These are phyloP conservation scores for Agriopis aurantiaria DNA, from an alignment of 2,888 invertebrate species.

Conservation along the genomic window DNA sequence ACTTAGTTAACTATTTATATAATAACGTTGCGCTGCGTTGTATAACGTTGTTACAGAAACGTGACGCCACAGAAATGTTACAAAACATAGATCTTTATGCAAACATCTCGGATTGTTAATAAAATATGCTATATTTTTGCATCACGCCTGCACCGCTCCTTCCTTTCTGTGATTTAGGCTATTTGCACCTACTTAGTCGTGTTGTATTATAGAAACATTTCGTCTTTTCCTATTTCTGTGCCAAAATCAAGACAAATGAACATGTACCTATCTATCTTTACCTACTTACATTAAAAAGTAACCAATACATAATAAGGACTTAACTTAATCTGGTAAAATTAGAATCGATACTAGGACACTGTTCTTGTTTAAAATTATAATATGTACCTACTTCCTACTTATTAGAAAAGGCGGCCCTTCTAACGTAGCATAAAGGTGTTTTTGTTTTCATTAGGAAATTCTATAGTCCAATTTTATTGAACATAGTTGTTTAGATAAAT, in stretches of 20 bases:
- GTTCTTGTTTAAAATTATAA: conserved; percentile 2
- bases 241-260: conserved; percentile 69
- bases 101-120: conserved; percentile 50
- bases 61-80: conserved; percentile 39
- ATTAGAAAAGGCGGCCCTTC: conserved; percentile 34
- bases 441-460: conserved; percentile 66
- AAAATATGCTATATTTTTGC: conserved; percentile 75
- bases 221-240: conserved; percentile 76
- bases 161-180: conserved; percentile 84
- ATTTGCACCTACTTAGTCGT: conserved; percentile 65
- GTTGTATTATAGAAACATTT: conserved; percentile 54
- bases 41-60: conserved; percentile 34
- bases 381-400: not conserved
- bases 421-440: conserved; percentile 59
- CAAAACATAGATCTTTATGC: conserved; percentile 69
- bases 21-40: conserved; percentile 34
- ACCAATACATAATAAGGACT: conserved; percentile 11
- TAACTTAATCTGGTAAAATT: conserved; percentile 21
- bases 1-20: conserved; percentile 43
- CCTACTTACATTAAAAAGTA: conserved; percentile 19
- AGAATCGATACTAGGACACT: conserved; percentile 17
- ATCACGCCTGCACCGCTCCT: conserved; percentile 78
- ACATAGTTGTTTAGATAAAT: conserved; percentile 67
- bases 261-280: conserved; percentile 7
- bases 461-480: conserved; percentile 64